phyloP scores from a whole-genome alignment of 2,888 invertebrate species.

The Glaucopsyche alexis region DNA sequence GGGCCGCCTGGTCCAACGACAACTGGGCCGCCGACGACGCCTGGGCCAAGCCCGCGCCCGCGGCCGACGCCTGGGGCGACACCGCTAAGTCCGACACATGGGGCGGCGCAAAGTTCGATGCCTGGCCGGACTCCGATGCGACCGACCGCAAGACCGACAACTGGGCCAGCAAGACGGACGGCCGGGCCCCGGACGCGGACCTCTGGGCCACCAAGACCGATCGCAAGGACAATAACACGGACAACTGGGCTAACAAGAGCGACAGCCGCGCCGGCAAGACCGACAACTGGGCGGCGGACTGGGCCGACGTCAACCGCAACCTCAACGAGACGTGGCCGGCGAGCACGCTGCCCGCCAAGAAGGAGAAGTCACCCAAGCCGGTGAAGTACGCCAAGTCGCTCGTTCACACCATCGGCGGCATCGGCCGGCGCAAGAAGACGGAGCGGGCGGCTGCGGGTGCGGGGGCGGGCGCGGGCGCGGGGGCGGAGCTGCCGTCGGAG shows the following conservation, averaged over 20 bases:
- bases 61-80: neutral
- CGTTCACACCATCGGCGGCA: slow-evolving; percentile 16
- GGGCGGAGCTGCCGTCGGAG: slow-evolving; percentile 67
- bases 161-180: slow-evolving; percentile 78
- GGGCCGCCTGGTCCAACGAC: slow-evolving; percentile 77
- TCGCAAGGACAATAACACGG: slow-evolving; percentile 56
- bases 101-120: neutral
- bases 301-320: slow-evolving; percentile 56
- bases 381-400: slow-evolving; percentile 48
- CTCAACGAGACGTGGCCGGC: slow-evolving; percentile 71
- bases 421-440: slow-evolving; percentile 9
- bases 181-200: slow-evolving; percentile 51
- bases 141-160: slow-evolving; percentile 44
- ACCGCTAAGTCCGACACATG: neutral
- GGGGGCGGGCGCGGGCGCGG: neutral
- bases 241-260: slow-evolving; percentile 51
- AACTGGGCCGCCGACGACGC: slow-evolving; percentile 49
- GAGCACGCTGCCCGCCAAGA: slow-evolving; percentile 64
- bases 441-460: neutral
- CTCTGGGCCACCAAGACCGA: slow-evolving; percentile 45
- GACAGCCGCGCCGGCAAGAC: slow-evolving; percentile 45
- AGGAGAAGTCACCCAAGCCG: slow-evolving; percentile 55
- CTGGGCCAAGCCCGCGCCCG: neutral
- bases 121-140: slow-evolving; percentile 43
- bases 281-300: slow-evolving; percentile 57